Conservation (phyloP, 2,888 invertebrate species). For the Pseudococcus jackbeardsleyi region DNA sequence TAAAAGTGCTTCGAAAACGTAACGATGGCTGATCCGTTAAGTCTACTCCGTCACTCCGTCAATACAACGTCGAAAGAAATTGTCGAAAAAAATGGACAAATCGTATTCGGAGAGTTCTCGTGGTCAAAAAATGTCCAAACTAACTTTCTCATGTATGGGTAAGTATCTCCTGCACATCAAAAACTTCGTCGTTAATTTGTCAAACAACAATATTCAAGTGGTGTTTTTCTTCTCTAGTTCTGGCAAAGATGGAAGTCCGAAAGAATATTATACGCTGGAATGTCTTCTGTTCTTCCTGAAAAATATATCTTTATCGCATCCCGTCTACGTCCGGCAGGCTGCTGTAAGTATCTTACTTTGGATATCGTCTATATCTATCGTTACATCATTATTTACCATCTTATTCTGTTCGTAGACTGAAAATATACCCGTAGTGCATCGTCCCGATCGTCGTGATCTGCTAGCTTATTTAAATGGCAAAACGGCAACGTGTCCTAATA, state of each 20-base stretch:
- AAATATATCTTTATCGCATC: conserved; percentile 92
- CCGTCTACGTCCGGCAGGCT: conserved; percentile 96
- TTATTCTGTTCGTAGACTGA: conserved; percentile 76
- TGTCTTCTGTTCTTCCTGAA: conserved; percentile 95
- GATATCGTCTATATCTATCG: too few species aligned
- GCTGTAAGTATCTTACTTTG: conserved; percentile 79
- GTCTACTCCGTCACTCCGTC: conserved; percentile 93
- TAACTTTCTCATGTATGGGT: conserved; percentile 97
- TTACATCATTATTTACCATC: neutral
- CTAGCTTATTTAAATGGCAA: conserved; percentile 96
- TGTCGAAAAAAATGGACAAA: conserved; percentile 92
- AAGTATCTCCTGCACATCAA: conserved; percentile 70
- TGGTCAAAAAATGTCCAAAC: conserved; percentile 99
- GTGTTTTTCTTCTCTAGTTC: conserved; percentile 75
- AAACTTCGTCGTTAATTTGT: neutral
- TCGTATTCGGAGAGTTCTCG: conserved; percentile 98
- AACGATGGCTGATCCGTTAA: conserved; percentile 95
- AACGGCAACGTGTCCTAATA: conserved; percentile 89
- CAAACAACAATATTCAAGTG: neutral
- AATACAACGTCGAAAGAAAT: conserved; percentile 98
- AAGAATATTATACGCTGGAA: conserved; percentile 98
- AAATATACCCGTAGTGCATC: conserved; percentile 93
- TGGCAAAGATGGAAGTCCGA: conserved; percentile 89
- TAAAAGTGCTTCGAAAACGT: conserved; percentile 68
- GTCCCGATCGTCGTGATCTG: conserved; percentile 96